Evolutionary conservation across 2,113 vertebrate species (phyloP).

Genomic region (human (Homo sapiens)): GRCh38 chr5:89331001-89331500

Average conservation of each 20-base stretch:
- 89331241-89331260: background rate
- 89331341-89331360: background rate
- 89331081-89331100: background rate
- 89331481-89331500: background rate
- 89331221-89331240: background rate
- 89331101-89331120: background rate
- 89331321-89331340: background rate
- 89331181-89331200: background rate
- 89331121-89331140: background rate
- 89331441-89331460: background rate
- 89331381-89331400: background rate
- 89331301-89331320: background rate
- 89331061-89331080: background rate
- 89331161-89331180: background rate
- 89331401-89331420: background rate
- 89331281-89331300: background rate
- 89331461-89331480: fast-evolving
- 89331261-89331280: background rate
- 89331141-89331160: background rate
- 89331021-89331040: background rate
- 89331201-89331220: background rate
- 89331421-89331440: background rate
- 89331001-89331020: background rate
- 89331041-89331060: background rate
- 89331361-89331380: background rate